Conservation (phyloP, 2,113 vertebrate species). For the Melanocharis versteri region DNA sequence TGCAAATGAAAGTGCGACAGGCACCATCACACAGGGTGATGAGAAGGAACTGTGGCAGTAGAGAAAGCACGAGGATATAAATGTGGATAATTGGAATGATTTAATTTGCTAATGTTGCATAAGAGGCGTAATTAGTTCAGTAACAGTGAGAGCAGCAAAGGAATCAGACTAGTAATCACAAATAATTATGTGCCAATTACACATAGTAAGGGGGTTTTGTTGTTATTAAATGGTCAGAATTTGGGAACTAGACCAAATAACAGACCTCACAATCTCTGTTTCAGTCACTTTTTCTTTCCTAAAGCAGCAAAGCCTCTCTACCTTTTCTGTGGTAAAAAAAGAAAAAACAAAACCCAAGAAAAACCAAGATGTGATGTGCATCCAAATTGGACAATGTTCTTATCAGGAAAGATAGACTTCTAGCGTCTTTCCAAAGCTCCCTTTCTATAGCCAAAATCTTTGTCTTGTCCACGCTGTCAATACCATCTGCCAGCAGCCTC, state of each 20-base stretch:
- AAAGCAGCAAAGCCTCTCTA: not conserved
- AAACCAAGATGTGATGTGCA: constrained; percentile 29
- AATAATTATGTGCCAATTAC: constrained; percentile 66
- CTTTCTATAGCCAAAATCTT: constrained; percentile 64
- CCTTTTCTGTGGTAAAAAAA: constrained; percentile 6
- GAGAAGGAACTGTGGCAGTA: constrained; percentile 20
- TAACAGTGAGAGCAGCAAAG: constrained; percentile 61
- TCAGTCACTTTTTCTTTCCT: constrained; percentile 10
- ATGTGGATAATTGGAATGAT: constrained; percentile 64
- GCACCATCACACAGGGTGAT: not conserved
- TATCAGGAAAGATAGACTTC: constrained; percentile 54
- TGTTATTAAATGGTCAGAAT: constrained; percentile 48
- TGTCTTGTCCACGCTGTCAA: constrained; percentile 75
- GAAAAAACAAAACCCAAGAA: not conserved
- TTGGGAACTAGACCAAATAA: constrained; percentile 45
- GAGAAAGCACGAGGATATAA: constrained; percentile 55
- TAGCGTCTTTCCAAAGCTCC: constrained; percentile 61
- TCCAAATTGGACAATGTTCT: constrained; percentile 7
- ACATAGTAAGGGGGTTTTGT: constrained; percentile 45
- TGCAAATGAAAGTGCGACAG: constrained; percentile 14
- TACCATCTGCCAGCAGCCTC: constrained; percentile 75
- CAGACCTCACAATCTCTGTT: constrained; percentile 21
- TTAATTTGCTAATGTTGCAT: constrained; percentile 71
- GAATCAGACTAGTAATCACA: constrained; percentile 64
- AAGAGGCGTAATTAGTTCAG: constrained; percentile 68